Conservation (phyloP, 2,797 vertebrate species). For the Alca torda region DNA sequence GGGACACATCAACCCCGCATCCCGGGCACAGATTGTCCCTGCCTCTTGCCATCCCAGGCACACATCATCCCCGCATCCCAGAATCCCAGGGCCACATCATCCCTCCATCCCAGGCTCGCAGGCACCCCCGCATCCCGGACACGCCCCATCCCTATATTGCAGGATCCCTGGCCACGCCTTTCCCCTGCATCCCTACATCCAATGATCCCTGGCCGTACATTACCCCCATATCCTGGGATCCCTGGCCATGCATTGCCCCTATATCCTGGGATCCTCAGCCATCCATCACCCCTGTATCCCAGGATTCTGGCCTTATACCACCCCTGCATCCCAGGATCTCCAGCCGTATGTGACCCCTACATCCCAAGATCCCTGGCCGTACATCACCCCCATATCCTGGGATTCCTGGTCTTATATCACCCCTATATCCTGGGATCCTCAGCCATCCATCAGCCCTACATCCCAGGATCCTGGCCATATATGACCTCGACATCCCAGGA, state of each 20-base stretch:
- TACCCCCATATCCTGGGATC: background rate
- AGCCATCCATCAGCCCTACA: too few relatives aligned
- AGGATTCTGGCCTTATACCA: too few relatives aligned
- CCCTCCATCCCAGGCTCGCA: background rate
- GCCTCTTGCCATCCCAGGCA: too few relatives aligned
- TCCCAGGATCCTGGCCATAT: too few relatives aligned
- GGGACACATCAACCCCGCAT: background rate
- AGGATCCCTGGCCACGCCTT: background rate
- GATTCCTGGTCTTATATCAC: too few relatives aligned
- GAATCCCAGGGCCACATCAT: background rate
- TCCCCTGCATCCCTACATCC: background rate
- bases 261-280: too few relatives aligned
- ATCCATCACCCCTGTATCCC: background rate
- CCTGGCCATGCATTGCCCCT: background rate
- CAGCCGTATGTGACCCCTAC: too few relatives aligned
- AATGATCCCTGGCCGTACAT: background rate
- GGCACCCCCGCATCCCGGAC: background rate
- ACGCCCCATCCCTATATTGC: background rate
- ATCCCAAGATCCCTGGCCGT: background rate
- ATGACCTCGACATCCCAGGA: too few relatives aligned
- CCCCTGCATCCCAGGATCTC: too few relatives aligned
- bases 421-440: too few relatives aligned
- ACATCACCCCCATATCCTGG: too few relatives aligned
- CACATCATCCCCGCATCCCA: too few relatives aligned
- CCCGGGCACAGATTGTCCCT: background rate